Percentiles rank a stretch among this genome's conserved stretches.
Evolutionary conservation across 2,797 vertebrate genomes (phyloP).

Genomic region (Sebastes aleutianus): DNA sequence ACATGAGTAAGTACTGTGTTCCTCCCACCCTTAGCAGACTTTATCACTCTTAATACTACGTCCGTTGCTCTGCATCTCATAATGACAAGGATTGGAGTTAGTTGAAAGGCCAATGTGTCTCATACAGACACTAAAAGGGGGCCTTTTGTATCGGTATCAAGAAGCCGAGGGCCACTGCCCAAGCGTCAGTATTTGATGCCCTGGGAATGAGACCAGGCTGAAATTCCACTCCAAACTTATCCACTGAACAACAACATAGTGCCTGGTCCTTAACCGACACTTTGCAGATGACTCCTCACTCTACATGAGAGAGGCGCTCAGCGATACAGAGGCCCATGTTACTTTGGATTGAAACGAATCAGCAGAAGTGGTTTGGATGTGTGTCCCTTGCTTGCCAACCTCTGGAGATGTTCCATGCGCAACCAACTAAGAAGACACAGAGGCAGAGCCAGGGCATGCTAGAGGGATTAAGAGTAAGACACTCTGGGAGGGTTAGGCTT

Average conservation of each 20-base stretch:
- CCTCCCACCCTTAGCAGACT: not conserved
- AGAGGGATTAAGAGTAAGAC: not conserved
- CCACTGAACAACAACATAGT: not conserved
- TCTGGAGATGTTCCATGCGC: not conserved
- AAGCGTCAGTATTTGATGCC: not conserved
- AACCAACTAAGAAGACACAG: not conserved
- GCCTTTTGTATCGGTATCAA: not conserved
- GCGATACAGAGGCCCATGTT: not conserved
- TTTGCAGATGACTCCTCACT: not conserved
- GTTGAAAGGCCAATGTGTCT: too few species aligned
- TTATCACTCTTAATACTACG: not conserved
- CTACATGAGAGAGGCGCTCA: not conserved
- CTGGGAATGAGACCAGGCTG: not conserved
- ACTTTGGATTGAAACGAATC: not conserved
- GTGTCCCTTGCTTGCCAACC: not conserved
- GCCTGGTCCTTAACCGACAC: not conserved
- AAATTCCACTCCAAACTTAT: not conserved
- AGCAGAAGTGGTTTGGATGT: not conserved
- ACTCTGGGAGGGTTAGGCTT: not conserved
- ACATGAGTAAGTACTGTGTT: not conserved
- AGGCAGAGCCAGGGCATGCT: not conserved
- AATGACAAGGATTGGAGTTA: not conserved
- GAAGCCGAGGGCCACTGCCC: too few species aligned
- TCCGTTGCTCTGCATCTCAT: not conserved
- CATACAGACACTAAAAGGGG: not conserved